A percentile compares a stretch with the other conserved stretches of the same genome.
phyloP scores from a whole-genome alignment of 1,140 invertebrate species.

The Phenacoccus solenopsis region DNA sequence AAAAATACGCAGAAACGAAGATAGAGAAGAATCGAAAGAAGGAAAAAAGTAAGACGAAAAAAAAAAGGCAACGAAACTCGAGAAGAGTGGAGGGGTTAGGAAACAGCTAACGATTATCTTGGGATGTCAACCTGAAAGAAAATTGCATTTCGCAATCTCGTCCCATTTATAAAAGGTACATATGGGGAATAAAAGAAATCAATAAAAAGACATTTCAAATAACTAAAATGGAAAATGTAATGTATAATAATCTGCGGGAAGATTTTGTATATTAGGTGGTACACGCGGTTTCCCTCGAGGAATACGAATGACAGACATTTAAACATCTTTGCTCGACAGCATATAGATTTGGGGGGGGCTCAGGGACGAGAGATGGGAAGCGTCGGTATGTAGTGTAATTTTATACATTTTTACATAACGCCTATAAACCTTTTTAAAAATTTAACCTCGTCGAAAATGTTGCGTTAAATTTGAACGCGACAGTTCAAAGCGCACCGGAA shows the following conservation, averaged over 20 bases:
- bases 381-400: background rate
- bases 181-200: conserved; percentile 18
- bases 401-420: no score
- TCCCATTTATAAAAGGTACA: conserved; percentile 14
- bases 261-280: background rate
- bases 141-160: conserved; percentile 17
- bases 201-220: conserved; percentile 18
- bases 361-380: background rate
- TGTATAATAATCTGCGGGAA: conserved; percentile 13
- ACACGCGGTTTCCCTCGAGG: background rate
- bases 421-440: background rate
- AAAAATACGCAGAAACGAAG: background rate
- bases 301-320: conserved; percentile 12
- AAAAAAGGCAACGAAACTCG: background rate
- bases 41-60: background rate
- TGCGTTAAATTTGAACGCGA: background rate
- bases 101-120: conserved; percentile 13
- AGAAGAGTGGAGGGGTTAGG: background rate
- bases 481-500: no score
- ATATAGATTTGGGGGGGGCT: background rate
- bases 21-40: background rate
- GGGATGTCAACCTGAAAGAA: conserved; percentile 13
- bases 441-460: background rate
- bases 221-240: conserved; percentile 18
- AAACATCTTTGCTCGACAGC: background rate